A percentile compares a stretch with the other conserved stretches of the same genome.
phyloP scores from a whole-genome alignment of 1,140 invertebrate species.

The Zaprionus gabonicus region DNA sequence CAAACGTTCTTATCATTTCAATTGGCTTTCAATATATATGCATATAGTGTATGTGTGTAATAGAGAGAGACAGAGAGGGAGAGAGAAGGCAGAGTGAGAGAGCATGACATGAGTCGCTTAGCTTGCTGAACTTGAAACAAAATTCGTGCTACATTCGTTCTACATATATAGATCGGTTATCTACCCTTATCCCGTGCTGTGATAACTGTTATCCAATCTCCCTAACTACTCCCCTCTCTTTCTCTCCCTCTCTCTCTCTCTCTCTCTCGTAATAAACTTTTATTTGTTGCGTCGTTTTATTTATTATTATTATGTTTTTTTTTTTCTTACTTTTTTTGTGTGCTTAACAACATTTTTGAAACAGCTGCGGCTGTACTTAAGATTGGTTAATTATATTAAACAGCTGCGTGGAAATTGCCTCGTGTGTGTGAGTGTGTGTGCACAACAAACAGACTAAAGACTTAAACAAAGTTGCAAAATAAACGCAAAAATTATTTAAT shows the following conservation, averaged over 20 bases:
- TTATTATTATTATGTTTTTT: background rate
- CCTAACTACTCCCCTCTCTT: background rate
- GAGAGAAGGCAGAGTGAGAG: background rate
- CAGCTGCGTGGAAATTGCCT: conserved; percentile 39
- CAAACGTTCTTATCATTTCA: conserved; percentile 24
- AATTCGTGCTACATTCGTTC: background rate
- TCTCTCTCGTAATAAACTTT: background rate
- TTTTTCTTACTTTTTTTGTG: background rate
- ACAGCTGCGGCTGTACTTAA: conserved; percentile 29
- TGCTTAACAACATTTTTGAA: conserved; percentile 29
- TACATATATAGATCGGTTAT: conserved; percentile 2
- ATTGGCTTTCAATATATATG: conserved; percentile 11
- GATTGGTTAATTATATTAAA: conserved; percentile 47
- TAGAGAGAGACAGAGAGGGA: background rate
- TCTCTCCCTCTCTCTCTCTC: background rate
- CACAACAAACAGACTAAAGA: conserved; percentile 19
- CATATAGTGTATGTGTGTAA: background rate
- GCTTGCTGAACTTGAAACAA: conserved; percentile 6
- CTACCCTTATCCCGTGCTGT: background rate
- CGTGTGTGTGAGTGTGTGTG: conserved; percentile 8
- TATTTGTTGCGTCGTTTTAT: conserved; percentile 5
- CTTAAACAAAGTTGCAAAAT: conserved; percentile 3
- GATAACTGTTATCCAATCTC: conserved; percentile 5
- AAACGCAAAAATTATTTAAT: conserved; percentile 1
- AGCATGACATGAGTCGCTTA: background rate